phyloP scores from a whole-genome alignment of 2,888 invertebrate species.

The Polylopha cassiicola region DNA sequence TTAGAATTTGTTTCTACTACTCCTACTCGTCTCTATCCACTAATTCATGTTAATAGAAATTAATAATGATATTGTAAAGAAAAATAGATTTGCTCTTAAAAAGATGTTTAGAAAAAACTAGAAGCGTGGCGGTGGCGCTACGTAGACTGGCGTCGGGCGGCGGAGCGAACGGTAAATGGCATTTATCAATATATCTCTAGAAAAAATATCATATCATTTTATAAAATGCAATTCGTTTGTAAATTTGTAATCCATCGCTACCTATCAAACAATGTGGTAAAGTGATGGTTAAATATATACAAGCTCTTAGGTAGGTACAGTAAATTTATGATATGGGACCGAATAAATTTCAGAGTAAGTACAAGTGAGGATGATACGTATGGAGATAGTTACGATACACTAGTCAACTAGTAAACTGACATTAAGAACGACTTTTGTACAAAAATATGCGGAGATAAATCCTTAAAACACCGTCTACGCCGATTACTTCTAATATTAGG shows the following conservation, averaged over 20 bases:
- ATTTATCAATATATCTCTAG: conserved; percentile 49
- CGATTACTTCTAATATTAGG: conserved; percentile 31
- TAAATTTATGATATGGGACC: conserved; percentile 63
- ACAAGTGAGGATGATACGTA: conserved; percentile 53
- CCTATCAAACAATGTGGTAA: conserved; percentile 40
- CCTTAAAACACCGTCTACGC: conserved; percentile 45
- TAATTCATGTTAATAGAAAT: conserved; percentile 14
- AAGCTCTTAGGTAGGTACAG: conserved; percentile 55
- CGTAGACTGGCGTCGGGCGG: conserved; percentile 24
- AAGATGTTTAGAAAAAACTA: conserved; percentile 9
- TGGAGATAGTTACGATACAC: conserved; percentile 27
- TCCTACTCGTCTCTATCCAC: conserved; percentile 17
- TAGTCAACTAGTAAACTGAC: conserved; percentile 37
- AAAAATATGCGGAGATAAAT: conserved; percentile 60
- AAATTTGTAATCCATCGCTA: conserved; percentile 38
- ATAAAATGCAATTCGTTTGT: conserved; percentile 33
- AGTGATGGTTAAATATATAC: conserved; percentile 50
- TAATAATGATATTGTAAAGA: not conserved
- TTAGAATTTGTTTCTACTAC: conserved; percentile 22
- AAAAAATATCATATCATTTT: conserved; percentile 49
- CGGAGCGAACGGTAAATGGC: conserved; percentile 31
- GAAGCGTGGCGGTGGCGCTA: conserved; percentile 14
- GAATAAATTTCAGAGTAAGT: conserved; percentile 50
- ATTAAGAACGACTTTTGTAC: conserved; percentile 53
- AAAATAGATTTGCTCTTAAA: conserved; percentile 4